phyloP scores from a whole-genome alignment of 2,888 invertebrate species.

The Tillus elongatus region DNA sequence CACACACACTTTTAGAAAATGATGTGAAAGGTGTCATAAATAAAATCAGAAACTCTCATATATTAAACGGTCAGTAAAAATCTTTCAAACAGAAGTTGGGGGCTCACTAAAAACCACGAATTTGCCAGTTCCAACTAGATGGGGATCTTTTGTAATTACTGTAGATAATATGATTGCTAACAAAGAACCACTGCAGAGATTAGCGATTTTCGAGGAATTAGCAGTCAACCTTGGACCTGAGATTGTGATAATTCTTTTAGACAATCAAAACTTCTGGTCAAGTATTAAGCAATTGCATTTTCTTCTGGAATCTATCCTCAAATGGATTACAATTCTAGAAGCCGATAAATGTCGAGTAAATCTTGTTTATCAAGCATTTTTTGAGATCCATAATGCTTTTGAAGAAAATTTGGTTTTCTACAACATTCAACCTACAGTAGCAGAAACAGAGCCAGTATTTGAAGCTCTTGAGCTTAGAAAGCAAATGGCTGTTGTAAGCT shows the following conservation, averaged over 20 bases:
- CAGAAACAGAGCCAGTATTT: no score
- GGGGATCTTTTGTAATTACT: not conserved
- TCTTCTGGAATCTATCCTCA: not conserved
- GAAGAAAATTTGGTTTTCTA: not conserved
- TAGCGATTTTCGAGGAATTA: not conserved
- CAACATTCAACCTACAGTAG: not conserved
- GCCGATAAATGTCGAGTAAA: not conserved
- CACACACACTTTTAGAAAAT: no score
- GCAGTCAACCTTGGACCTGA: not conserved
- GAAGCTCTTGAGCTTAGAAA: not conserved
- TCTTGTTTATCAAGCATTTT: not conserved
- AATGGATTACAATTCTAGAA: not conserved
- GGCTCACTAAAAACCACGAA: no score
- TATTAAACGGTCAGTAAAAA: no score
- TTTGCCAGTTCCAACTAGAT: not conserved
- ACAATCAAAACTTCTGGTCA: not conserved
- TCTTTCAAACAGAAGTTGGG: no score
- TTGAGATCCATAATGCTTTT: not conserved
- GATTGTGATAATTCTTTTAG: not conserved
- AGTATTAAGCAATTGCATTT: not conserved
- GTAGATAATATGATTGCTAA: not conserved
- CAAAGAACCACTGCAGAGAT: constrained; percentile 1
- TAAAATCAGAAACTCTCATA: no score
- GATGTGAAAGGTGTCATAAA: no score
- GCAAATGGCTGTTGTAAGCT: not conserved